Conservation (phyloP, 2,113 vertebrate species). For the Marmota monax region DNA sequence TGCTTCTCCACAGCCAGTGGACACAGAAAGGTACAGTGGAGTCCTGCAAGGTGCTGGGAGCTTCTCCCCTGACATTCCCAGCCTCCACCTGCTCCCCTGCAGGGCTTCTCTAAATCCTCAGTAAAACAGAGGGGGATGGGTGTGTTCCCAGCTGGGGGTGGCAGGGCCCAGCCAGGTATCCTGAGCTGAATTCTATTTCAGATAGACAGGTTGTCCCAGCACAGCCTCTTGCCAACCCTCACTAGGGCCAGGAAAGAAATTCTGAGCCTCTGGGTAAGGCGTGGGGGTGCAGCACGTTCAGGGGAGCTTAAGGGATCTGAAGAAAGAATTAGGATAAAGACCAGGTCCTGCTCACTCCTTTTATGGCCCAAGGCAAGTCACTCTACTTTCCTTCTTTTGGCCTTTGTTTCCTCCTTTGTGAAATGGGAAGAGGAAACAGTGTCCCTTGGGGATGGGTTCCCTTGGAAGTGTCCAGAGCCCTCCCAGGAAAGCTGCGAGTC, state of each 20-base stretch:
- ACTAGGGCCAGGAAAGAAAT: neutral
- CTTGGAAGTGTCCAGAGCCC: neutral
- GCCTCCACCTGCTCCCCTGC: rapidly evolving
- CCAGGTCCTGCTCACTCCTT: neutral
- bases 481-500: neutral
- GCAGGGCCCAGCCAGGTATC: neutral
- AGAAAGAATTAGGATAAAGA: neutral
- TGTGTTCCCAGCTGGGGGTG: neutral
- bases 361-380: neutral
- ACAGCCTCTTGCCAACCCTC: neutral
- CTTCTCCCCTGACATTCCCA: neutral
- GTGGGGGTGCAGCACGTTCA: neutral
- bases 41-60: neutral
- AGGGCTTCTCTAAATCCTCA: neutral
- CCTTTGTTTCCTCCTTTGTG: slow-evolving; percentile 38
- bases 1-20: neutral
- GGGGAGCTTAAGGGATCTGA: neutral
- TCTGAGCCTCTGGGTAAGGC: neutral
- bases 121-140: neutral
- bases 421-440: slow-evolving; percentile 42
- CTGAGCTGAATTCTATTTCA: neutral
- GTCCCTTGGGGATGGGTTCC: neutral
- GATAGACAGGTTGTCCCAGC: neutral
- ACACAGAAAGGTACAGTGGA: neutral
- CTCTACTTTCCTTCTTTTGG: neutral